Base-by-base conservation (phyloP, 2,888 invertebrate species). In the Euproctis similis region DNA sequence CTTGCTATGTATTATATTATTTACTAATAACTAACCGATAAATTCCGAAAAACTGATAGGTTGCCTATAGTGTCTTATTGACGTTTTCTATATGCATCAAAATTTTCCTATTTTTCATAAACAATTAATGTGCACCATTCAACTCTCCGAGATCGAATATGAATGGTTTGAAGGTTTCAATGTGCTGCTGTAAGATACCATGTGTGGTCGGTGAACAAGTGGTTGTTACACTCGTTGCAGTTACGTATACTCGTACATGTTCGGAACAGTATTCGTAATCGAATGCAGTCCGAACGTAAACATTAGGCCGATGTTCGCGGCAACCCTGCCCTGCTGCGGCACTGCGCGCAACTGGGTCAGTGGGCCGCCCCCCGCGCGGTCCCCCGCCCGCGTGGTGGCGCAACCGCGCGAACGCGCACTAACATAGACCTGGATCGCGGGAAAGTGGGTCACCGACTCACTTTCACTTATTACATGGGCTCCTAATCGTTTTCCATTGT, bases 391-490 rank as follows among this genome's bases (percentile, higher is more conserved):
- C 67, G 66, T 70, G 68, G 76, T 77, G 75, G 85, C 87, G 76
- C 75, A 77, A 76, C 72, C 70, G 74, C 78, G 78, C 77, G 77
- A 81, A 75, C 82, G 78, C 78, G 81, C 81, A 82, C 89, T 91
- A 91, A 93, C 93, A 93, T 93, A 93, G 93, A 93, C 93, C 93
- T 93, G 92, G 92, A 93, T 93, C 91, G 89, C 87, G 87, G 88
- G 90, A 92, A 94, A 93, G 93, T 93, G 90, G 93, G 93, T 93
- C 93, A 92, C 89, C 88, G 87, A 88, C 87, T 91, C 90, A 92
- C 92, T 92, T 92, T 92, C 92, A 92, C 92, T 92, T 91, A 90
- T 91, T 91, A 90, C 91, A 91, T 89, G 89, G 90, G 87, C 86
- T 87, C 86, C 88, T 88, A 88, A 89, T 88, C 88, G 88, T 88